Evolutionary conservation across 2,797 vertebrate species (phyloP), one percentile per base, ranked within the genome.

Genomic region (Miichthys miiuy): DNA sequence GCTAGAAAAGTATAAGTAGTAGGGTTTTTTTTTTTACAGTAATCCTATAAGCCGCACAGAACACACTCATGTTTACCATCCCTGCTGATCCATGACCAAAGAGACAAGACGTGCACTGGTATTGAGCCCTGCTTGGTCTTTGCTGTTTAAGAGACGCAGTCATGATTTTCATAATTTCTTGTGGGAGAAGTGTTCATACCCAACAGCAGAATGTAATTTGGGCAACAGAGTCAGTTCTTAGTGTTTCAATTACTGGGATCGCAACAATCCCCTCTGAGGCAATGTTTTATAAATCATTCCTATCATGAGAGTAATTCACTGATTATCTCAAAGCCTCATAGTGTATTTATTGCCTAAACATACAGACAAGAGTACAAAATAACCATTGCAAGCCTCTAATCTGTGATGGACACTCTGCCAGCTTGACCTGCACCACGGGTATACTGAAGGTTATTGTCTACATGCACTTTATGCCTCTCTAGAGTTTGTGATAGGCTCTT

Each of bases 71-170:
- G 68, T 79, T 75, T 72, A 50, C 67, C 38, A 11, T 57, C 30
- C 11, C 17, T 46, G 69, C 34, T 51, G 41, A 57, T 68, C 48
- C 66, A 55, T 48, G 48, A 66, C 54, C 50, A 73, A 21, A 61
- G 41, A 75, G 30, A 41, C 38, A 64, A 23, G 74, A 58, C 51
- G 67, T 6, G 51, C 27, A 23, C 4, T 16, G 48, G 47, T 50
- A 18, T 14, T 61, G 54, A 80, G 68, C 58, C 51, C 23, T 47
- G 72, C 58, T 76, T 61, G 65, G 48, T 66, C 60, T 77, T 30
- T 42, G 38, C 69, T 52, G 30, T 62, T 79, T 21, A 38, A 67
- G 7, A 54, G 50, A 71, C 21, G 34, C 61, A 73, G 60, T 51
- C 34, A 64, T 56, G 56, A 72, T 30, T 34, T 34, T 82, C 52